These are phyloP conservation scores for Nephrotoma guestfalica DNA, from an alignment of 2,888 invertebrate genomes.

Conservation along the genomic window DNA sequence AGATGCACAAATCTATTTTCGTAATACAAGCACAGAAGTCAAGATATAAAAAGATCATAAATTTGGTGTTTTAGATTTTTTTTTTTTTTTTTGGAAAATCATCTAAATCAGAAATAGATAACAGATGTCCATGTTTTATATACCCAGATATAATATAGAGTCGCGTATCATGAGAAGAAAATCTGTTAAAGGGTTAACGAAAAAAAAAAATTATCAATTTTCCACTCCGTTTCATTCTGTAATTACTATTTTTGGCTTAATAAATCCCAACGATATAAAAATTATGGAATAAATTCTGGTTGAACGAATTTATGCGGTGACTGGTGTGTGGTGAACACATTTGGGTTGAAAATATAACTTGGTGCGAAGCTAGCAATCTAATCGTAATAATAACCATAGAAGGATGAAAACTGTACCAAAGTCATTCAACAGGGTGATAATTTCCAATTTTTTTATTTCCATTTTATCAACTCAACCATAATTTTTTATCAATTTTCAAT, in stretches of 20 bases:
- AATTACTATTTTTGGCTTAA: background rate
- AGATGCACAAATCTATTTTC: background rate
- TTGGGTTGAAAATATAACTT: background rate
- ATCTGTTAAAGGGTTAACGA: background rate
- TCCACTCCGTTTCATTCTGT: background rate
- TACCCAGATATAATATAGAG: background rate
- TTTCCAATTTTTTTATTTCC: background rate
- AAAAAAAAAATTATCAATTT: background rate
- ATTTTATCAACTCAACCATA: background rate
- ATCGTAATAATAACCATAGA: background rate
- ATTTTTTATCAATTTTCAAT: background rate
- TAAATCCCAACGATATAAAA: background rate
- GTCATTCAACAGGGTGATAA: background rate
- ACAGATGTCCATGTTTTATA: background rate
- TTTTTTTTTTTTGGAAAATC: background rate
- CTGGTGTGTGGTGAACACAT: background rate
- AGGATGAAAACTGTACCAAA: background rate
- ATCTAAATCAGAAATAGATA: background rate
- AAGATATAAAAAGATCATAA: background rate
- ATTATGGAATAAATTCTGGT: background rate
- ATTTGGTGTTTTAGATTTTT: background rate
- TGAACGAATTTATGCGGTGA: background rate
- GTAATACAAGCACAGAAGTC: background rate
- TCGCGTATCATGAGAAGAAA: background rate
- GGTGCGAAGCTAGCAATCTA: background rate